A percentile compares a stretch with the other conserved stretches of the same genome.
phyloP scores from a whole-genome alignment of 2,113 vertebrate genomes.

The Blennius ocellaris region DNA sequence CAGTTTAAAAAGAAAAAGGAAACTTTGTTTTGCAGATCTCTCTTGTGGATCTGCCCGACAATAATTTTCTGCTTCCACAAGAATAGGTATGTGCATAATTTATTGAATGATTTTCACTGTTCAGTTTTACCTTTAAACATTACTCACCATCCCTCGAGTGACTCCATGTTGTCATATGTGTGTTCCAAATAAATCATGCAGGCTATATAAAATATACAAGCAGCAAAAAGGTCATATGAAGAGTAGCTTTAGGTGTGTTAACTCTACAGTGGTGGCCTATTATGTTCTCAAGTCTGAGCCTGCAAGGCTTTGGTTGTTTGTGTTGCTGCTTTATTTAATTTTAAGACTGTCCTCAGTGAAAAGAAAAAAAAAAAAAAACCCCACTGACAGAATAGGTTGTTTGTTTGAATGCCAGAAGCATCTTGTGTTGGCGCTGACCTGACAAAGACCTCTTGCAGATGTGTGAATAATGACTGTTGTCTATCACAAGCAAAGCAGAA shows the following conservation, averaged over 20 bases:
- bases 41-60: too few species aligned
- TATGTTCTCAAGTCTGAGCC: conserved; percentile 7
- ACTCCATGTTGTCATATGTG: too few species aligned
- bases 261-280: neutral
- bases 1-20: too few species aligned
- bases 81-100: too few species aligned
- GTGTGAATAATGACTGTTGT: neutral
- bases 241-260: conserved; percentile 1
- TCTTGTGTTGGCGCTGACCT: neutral
- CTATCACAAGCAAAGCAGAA: too few species aligned
- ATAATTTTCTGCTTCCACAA: too few species aligned
- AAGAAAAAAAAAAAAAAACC: too few species aligned
- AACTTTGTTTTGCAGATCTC: too few species aligned
- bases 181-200: too few species aligned
- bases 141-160: too few species aligned
- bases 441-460: neutral
- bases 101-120: too few species aligned
- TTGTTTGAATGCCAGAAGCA: conserved; percentile 4
- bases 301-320: neutral
- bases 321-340: conserved; percentile 22
- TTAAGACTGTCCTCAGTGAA: neutral
- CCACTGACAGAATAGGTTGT: conserved; percentile 4
- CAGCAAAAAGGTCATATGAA: conserved; percentile 4
- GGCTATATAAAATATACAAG: neutral
- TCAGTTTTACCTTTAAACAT: too few species aligned